These are phyloP conservation scores for Tetrao urogallus DNA, from an alignment of 2,113 vertebrate genomes.

Conservation along the genomic window DNA sequence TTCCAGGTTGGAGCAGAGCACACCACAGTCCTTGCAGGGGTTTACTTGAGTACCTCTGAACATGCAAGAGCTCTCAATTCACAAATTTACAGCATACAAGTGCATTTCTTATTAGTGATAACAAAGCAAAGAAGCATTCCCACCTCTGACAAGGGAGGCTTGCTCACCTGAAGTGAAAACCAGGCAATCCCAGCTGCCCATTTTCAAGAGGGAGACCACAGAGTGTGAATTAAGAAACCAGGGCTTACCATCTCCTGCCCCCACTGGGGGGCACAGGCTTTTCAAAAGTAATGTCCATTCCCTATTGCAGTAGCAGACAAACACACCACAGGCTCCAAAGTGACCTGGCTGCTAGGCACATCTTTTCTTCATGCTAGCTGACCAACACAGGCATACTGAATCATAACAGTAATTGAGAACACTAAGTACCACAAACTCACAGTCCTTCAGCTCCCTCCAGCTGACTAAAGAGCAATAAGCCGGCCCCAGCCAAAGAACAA, in stretches of 20 bases:
- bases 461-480: not conserved
- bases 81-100: rapidly evolving
- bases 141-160: not conserved
- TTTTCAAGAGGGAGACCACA: too few species aligned
- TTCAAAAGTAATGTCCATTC: rapidly evolving
- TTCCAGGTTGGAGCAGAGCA: not conserved
- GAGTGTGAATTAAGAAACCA: rapidly evolving
- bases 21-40: rapidly evolving
- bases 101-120: not conserved
- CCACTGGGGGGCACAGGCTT: rapidly evolving
- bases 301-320: rapidly evolving
- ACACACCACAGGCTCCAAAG: rapidly evolving
- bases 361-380: rapidly evolving
- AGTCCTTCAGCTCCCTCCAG: not conserved
- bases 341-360: rapidly evolving
- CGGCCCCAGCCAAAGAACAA: slow-evolving; percentile 36
- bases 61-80: rapidly evolving
- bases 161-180: rapidly evolving
- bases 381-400: rapidly evolving
- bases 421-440: not conserved
- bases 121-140: not conserved
- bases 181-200: not conserved
- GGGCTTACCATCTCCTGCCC: rapidly evolving
- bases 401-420: rapidly evolving
- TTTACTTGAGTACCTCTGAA: rapidly evolving